Conservation (phyloP, 2,113 vertebrate genomes). For the Syrrhaptes paradoxus region DNA sequence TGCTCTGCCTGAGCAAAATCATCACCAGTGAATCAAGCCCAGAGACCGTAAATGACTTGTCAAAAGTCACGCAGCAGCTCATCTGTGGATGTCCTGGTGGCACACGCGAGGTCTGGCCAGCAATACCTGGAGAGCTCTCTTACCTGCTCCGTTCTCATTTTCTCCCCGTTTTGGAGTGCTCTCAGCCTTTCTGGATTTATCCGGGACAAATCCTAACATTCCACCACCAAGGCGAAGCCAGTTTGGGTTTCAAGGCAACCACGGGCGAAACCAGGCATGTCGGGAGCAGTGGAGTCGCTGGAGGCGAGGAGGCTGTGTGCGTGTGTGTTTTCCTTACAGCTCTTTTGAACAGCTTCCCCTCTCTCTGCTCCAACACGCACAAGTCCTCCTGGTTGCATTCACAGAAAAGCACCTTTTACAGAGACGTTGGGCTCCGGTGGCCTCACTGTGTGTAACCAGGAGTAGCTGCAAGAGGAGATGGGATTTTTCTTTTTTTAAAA, state of each 20-base stretch:
- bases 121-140: not conserved
- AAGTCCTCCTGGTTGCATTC: not conserved
- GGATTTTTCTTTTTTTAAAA: not conserved
- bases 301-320: not conserved
- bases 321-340: not conserved
- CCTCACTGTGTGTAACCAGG: rapidly evolving
- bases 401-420: not conserved
- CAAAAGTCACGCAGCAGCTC: not conserved
- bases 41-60: not conserved
- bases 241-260: constrained; percentile 44
- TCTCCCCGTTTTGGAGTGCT: not conserved
- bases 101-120: not conserved
- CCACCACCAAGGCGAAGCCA: not conserved
- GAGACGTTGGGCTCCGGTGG: rapidly evolving
- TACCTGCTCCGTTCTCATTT: not conserved
- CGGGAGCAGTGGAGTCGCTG: not conserved
- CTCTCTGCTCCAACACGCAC: not conserved
- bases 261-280: constrained; percentile 63
- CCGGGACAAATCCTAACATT: constrained; percentile 15
- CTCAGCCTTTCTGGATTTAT: not conserved
- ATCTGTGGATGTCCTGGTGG: not conserved
- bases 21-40: not conserved
- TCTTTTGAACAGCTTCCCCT: not conserved
- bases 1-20: not conserved
- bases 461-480: not conserved